Percentiles rank a stretch among this genome's conserved stretches.
These are phyloP conservation scores for Xiphias gladius DNA, from an alignment of 2,113 vertebrate genomes.

Conservation along the genomic window DNA sequence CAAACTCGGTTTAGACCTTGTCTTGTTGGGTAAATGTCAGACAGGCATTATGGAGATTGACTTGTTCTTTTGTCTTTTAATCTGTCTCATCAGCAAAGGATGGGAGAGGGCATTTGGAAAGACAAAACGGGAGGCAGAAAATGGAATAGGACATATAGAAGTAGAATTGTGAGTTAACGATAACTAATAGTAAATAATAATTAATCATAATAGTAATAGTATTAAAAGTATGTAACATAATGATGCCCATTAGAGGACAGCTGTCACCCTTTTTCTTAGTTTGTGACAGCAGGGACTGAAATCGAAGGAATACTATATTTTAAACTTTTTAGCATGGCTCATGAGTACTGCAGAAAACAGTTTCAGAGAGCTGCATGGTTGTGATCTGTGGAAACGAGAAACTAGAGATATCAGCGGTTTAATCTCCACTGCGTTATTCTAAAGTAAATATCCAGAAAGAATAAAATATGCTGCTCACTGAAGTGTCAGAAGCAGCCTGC, in stretches of 20 bases:
- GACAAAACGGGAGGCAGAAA: background rate
- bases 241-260: background rate
- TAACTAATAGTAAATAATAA: background rate
- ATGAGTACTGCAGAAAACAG: constrained; percentile 2
- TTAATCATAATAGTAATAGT: too few species aligned
- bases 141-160: background rate
- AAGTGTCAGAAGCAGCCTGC: background rate
- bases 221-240: background rate
- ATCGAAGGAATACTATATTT: background rate
- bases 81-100: constrained; percentile 4
- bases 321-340: background rate
- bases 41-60: too few species aligned
- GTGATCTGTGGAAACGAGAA: constrained; percentile 18
- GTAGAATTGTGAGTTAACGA: background rate
- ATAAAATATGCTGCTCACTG: background rate
- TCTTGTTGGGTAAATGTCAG: too few species aligned
- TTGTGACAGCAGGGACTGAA: background rate
- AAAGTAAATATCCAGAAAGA: background rate
- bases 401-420: constrained; percentile 3
- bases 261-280: background rate
- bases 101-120: background rate
- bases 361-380: constrained; percentile 3
- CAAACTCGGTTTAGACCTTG: too few species aligned
- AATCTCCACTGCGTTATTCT: constrained; percentile 7
- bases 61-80: constrained; percentile 36